Evolutionary conservation across 1,140 invertebrate species (phyloP).

Genomic region (Cardiocondyla obscurior): DNA sequence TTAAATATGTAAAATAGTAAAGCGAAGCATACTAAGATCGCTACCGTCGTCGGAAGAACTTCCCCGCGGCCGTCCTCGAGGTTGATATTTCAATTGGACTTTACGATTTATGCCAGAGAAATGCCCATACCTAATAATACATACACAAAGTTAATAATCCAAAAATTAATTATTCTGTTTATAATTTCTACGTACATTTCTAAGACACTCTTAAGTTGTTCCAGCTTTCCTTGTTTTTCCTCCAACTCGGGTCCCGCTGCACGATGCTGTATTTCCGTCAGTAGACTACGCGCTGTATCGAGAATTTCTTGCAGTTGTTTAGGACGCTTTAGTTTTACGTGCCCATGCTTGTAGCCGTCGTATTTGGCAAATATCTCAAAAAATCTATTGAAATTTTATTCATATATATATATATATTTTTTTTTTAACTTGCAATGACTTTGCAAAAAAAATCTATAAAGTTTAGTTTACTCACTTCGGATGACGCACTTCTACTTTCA

Average conservation of each 20-base stretch:
- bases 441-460: neutral
- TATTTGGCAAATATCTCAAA: conserved; percentile 99
- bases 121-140: conserved; percentile 99
- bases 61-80: conserved; percentile 94
- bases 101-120: conserved; percentile 99
- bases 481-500: conserved; percentile 99
- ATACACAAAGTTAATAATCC: neutral
- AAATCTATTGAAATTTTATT: conserved; percentile 87
- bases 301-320: conserved; percentile 99
- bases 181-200: conserved; percentile 96
- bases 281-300: conserved; percentile 95
- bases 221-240: conserved; percentile 97
- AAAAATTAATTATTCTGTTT: conserved; percentile 16
- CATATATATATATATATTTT: too few species aligned
- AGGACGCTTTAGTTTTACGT: conserved; percentile 98
- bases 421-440: neutral
- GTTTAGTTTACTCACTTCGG: conserved; percentile 89
- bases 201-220: conserved; percentile 98
- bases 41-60: conserved; percentile 98
- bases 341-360: conserved; percentile 96
- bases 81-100: conserved; percentile 99
- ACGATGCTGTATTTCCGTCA: conserved; percentile 94
- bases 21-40: conserved; percentile 23
- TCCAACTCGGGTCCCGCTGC: conserved; percentile 96
- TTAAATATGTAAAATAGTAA: conserved; percentile 5